Evolutionary conservation across 1,140 invertebrate species (phyloP), one percentile per base, ranked within the genome.

Genomic region (Aphis craccivora): DNA sequence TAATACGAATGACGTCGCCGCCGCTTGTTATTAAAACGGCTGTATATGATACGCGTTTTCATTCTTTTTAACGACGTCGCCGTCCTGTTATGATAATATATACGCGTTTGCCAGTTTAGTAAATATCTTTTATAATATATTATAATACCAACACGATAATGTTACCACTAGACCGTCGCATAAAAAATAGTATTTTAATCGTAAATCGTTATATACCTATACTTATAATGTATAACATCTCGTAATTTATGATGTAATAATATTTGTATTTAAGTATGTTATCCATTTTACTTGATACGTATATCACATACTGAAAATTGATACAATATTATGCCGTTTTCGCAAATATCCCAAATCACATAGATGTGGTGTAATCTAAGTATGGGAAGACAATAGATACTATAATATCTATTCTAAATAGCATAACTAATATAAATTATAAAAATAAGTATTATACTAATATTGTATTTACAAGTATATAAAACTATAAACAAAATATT

Each of bases 11-110:
- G 37, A n/a, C 30, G n/a, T 53, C 88, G 22, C 8, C 88, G 55
- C 40, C 90, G 55, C 43, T 83, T 81, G 67, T 91, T 76, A 91
- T 91, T 81, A 83, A 83, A 76, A 51, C 76, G n/a, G 53, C 67
- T 18, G 90, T 51, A 35, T 30, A 30, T n/a, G 37, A 43, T 23
- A 18, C 23, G 37, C 89, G 53, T 30, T 90, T 88, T 67, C 53
- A 30, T 90, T 90, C 53, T 90, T 67, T 90, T 67, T 40, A 90
- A 90, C 51, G 51, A 84, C 60, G 40, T n/a, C 45, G n/a, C 23
- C 20, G 22, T 1, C 14, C 14, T 51, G n/a, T 35, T 23, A 76
- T n/a, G 9, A 76, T 60, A 60, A 60, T 76, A 76, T 76, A n/a
- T 20, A 35, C 30, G 60, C 60, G 60, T n/a, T 76, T 76, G 14